Conservation (phyloP, 2,888 invertebrate species). For the Sarcophaga variegata region DNA sequence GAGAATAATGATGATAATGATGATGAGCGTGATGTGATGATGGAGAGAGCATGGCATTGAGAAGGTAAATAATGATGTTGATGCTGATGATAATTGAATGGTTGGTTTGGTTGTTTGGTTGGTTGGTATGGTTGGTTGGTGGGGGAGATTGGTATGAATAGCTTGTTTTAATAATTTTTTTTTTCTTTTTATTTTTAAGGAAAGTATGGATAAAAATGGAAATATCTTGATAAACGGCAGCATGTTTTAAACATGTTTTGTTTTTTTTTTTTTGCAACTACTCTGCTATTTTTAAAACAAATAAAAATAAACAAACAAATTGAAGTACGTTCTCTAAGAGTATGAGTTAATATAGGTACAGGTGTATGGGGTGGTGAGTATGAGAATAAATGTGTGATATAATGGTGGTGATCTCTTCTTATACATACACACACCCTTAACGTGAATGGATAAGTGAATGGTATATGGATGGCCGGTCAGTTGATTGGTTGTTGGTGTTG, state of each 20-base stretch:
- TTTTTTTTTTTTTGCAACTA: neutral
- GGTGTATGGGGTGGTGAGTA: no score
- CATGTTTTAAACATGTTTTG: neutral
- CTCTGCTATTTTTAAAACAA: neutral
- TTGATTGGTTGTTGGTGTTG: constrained; percentile 31
- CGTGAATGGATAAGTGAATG: neutral
- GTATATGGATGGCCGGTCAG: constrained; percentile 34
- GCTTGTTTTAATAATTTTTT: neutral
- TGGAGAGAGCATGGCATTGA: constrained; percentile 42
- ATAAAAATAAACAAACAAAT: neutral
- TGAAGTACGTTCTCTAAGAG: no score
- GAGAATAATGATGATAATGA: neutral
- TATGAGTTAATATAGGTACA: no score
- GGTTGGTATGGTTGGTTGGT: neutral
- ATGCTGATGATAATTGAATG: constrained; percentile 31
- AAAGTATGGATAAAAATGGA: neutral
- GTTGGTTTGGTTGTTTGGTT: constrained; percentile 29
- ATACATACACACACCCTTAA: neutral
- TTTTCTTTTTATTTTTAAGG: neutral
- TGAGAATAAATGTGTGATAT: neutral
- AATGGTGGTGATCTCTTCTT: neutral
- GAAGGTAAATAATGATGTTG: constrained; percentile 39
- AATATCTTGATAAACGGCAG: neutral
- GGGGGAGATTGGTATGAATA: neutral
- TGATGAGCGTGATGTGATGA: constrained; percentile 1